These are phyloP conservation scores for Catonia carolina DNA, from an alignment of 2,888 invertebrate species.

Conservation along the genomic window DNA sequence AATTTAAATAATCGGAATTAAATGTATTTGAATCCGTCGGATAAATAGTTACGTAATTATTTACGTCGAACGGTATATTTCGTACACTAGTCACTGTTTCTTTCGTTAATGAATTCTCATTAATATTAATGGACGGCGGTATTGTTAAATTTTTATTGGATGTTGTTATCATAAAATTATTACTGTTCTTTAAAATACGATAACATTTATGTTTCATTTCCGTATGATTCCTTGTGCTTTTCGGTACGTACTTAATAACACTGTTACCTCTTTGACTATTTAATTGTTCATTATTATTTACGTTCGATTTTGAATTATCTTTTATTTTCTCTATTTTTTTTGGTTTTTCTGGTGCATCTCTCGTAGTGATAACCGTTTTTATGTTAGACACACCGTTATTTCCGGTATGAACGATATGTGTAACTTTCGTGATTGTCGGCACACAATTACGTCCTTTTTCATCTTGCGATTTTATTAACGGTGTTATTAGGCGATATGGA, in stretches of 20 bases:
- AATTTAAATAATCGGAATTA: no score
- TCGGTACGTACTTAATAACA: neutral
- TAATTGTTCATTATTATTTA: neutral
- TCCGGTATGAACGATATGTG: constrained; percentile 7
- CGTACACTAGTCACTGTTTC: no score
- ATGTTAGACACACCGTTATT: constrained; percentile 10
- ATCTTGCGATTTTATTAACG: neutral
- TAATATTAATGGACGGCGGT: no score
- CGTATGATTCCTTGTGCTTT: neutral
- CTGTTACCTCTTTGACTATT: neutral
- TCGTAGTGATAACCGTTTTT: constrained; percentile 9
- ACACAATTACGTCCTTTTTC: neutral
- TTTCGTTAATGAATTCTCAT: no score
- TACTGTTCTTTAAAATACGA: no score
- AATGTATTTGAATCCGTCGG: no score
- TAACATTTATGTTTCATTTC: no score
- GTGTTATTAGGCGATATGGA: neutral
- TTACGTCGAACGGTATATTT: no score
- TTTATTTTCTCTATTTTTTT: neutral
- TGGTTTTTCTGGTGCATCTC: constrained; percentile 7
- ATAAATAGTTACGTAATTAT: no score
- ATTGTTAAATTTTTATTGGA: no score
- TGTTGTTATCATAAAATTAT: no score
- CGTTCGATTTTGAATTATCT: neutral
- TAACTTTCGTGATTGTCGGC: constrained; percentile 24